A percentile compares a stretch with the other conserved stretches of the same genome.
Evolutionary conservation across 2,113 vertebrate species (phyloP).

Genomic region (Tamias sibiricus): DNA sequence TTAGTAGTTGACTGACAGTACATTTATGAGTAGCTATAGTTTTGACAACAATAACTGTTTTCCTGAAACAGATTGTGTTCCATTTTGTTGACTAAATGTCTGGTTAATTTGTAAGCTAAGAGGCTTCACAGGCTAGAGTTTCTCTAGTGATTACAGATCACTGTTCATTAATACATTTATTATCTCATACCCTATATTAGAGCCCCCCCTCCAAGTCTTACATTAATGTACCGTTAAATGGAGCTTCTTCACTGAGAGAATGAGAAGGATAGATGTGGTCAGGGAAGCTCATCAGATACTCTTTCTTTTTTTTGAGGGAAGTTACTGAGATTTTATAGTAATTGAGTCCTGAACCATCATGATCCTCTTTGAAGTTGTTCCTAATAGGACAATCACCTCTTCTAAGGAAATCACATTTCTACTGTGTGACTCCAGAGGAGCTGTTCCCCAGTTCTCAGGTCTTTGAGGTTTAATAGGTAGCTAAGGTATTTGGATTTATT

Average conservation of each 20-base stretch:
- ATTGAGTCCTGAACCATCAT: not conserved
- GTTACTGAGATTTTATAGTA: not conserved
- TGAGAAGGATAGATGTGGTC: not conserved
- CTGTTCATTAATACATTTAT: not conserved
- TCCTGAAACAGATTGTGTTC: not conserved
- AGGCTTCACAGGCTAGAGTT: not conserved
- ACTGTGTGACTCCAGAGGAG: not conserved
- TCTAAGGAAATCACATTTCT: not conserved
- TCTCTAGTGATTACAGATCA: conserved; percentile 36
- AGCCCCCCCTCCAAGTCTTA: not conserved
- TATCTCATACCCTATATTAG: not conserved
- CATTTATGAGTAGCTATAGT: not conserved
- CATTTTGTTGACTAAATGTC: not conserved
- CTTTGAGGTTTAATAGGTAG: not conserved
- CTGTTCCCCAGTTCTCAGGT: not conserved
- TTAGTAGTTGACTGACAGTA: not conserved
- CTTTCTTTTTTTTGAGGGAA: not conserved
- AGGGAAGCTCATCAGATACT: not conserved
- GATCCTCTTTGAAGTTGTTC: not conserved
- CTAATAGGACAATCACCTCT: not conserved
- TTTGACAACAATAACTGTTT: conserved; percentile 51
- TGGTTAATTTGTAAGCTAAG: conserved; percentile 55
- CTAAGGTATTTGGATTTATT: conserved; percentile 3
- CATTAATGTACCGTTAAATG: not conserved
- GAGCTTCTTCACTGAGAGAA: not conserved